phyloP scores from a whole-genome alignment of 2,888 invertebrate genomes.

The Uloborus plumipes region DNA sequence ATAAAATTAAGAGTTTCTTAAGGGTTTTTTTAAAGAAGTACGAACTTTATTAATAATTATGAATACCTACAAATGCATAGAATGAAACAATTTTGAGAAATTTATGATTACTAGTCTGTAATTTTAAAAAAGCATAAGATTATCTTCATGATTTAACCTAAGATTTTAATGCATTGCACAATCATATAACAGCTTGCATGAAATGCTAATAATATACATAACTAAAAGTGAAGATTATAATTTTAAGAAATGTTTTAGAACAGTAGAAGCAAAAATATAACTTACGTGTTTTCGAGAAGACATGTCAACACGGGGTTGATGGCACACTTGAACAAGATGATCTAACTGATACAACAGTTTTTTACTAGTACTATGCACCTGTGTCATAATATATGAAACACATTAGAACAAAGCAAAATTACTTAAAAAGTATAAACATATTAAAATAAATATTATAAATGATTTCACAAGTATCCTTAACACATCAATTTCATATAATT shows the following conservation, averaged over 20 bases:
- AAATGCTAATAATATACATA: not conserved
- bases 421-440: not conserved
- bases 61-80: no score
- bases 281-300: slow-evolving; percentile 76
- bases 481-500: no score
- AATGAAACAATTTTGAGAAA: no score
- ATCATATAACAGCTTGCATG: not conserved
- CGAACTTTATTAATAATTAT: no score
- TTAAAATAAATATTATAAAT: not conserved
- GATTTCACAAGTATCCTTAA: no score
- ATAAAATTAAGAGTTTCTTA: no score
- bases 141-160: not conserved
- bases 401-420: not conserved
- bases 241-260: not conserved
- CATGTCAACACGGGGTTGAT: slow-evolving; percentile 75
- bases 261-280: not conserved
- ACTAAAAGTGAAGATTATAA: not conserved
- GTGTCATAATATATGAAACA: not conserved
- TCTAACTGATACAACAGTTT: slow-evolving; percentile 95
- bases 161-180: not conserved
- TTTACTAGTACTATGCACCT: slow-evolving; percentile 96
- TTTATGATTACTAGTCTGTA: no score
- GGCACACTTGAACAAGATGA: slow-evolving; percentile 95
- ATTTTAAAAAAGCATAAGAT: not conserved
- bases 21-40: no score